Conservation (phyloP, 92 coral and sea anemone genomes). For the Epizoanthus rinbou region DNA sequence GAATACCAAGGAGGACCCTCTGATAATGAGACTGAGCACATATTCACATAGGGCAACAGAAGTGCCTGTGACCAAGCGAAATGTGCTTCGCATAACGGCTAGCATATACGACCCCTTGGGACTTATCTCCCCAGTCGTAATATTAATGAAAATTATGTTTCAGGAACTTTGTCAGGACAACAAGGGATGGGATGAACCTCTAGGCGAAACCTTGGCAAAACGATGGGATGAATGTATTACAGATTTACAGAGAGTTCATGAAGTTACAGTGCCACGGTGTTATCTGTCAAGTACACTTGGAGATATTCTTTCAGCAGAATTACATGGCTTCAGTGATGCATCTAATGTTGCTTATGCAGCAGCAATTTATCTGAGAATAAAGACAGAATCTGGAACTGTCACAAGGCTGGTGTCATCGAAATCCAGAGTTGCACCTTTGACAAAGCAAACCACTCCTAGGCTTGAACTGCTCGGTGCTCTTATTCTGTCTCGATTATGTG, state of each 20-base stretch:
- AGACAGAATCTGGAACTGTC: conserved; percentile 17
- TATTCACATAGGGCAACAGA: conserved; percentile 8
- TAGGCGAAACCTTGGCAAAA: conserved; percentile 18
- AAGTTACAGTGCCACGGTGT: conserved; percentile 39
- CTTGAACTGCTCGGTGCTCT: conserved; percentile 45
- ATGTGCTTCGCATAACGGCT: conserved; percentile 32
- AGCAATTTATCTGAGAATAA: conserved; percentile 43
- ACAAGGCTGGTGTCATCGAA: conserved; percentile 28
- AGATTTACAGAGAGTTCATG: conserved; percentile 1
- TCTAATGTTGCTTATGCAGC: conserved; percentile 48
- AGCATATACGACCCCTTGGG: conserved; percentile 51
- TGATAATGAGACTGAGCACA: conserved; percentile 29
- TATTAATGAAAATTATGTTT: conserved; percentile 46
- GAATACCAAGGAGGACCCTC: conserved; percentile 19
- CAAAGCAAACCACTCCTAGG: conserved; percentile 43
- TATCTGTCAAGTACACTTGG: conserved; percentile 26
- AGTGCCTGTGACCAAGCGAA: conserved; percentile 29
- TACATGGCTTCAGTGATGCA: conserved; percentile 50
- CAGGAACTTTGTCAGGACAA: conserved; percentile 36
- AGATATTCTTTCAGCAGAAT: conserved; percentile 31
- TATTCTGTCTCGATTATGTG: conserved; percentile 18
- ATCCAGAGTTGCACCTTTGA: conserved; percentile 42
- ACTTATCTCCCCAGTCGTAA: conserved; percentile 44
- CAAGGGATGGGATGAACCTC: conserved; percentile 38
- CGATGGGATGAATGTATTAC: conserved; percentile 28